Conservation (phyloP, 2,113 vertebrate species). For the Calyptommatus sinebrachiatus region DNA sequence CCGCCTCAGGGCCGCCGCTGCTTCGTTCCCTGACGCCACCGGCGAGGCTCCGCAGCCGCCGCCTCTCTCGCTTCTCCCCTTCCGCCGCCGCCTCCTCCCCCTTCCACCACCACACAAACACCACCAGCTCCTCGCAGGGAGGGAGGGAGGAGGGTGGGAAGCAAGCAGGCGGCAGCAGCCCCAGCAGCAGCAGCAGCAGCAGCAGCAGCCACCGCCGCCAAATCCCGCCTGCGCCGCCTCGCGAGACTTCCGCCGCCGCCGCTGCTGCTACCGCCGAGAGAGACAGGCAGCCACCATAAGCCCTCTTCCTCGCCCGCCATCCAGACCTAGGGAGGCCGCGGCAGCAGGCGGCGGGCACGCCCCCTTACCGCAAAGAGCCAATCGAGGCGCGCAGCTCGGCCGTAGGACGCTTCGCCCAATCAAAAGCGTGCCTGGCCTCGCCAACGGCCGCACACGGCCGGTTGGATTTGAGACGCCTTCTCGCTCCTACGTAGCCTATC, state of each 20-base stretch:
- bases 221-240: conserved; percentile 87
- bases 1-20: conserved; percentile 37
- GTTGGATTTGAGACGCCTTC: not conserved
- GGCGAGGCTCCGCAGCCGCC: conserved; percentile 50
- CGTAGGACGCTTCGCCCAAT: conserved; percentile 44
- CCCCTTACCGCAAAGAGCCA: conserved; percentile 14
- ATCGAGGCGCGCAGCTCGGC: not conserved
- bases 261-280: conserved; percentile 45
- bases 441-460: conserved; percentile 7
- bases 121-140: conserved; percentile 71
- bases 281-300: conserved; percentile 9
- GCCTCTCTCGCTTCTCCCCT: conserved; percentile 61
- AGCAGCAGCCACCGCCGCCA: conserved; percentile 72
- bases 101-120: conserved; percentile 79
- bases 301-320: conserved; percentile 30
- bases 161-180: conserved; percentile 45
- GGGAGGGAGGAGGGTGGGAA: conserved; percentile 50
- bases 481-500: conserved; percentile 21
- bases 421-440: not conserved
- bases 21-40: conserved; percentile 41
- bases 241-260: conserved; percentile 79
- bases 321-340: conserved; percentile 35
- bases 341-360: conserved; percentile 54
- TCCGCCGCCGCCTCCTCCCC: conserved; percentile 75
- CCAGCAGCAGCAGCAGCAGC: conserved; percentile 53